Base-by-base conservation (phyloP, 2,113 vertebrate species). In the Macquaria australasica region DNA sequence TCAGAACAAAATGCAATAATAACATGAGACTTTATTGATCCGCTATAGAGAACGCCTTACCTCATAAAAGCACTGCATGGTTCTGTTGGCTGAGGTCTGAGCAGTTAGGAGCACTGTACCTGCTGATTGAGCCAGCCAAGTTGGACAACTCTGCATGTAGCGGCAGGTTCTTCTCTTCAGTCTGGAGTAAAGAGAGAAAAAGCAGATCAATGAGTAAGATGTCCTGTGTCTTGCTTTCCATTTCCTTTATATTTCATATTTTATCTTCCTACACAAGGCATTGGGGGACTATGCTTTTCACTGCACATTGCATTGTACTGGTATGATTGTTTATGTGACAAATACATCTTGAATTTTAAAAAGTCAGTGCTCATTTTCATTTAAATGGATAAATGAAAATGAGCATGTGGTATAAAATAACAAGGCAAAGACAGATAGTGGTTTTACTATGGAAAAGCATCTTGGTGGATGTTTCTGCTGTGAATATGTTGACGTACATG, bases 41-140 rank as follows among this genome's bases (percentile, higher is more conserved):
- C 4, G 1, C 43, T 58, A 59, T 43, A 50, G 21, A 79, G 23
- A 68, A 55, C 6, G 18, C 34, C 48, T 23, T 51, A n/a, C 41
- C n/a, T 64, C 3, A 15, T 60, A 73, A 79, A 80, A 83, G 53
- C 14, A 48, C 62, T 76, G 21, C 58, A 67, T 60, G 34, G 53
- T 58, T 82, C 63, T 82, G 67, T 55, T 73, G 31, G n/a, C 23
- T 81, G 28, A 77, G 55, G 64, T 66, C 20, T 41, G 11, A 88
- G 74, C 55, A 67, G 34, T 45, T 28, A 2, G 39, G 16, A 63
- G 9, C 62, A 74, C 69, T 88, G 76, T 82, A 95, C 94, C 92
- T 95, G 83, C 93, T 95, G 84, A 78, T 12, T 77, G 64, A 88
- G 71, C 88, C 68, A 31, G 78, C 90, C 79, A 78, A 31, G 15